These are phyloP conservation scores for Alouatta palliata DNA, from an alignment of 2,113 vertebrate species.

Conservation along the genomic window DNA sequence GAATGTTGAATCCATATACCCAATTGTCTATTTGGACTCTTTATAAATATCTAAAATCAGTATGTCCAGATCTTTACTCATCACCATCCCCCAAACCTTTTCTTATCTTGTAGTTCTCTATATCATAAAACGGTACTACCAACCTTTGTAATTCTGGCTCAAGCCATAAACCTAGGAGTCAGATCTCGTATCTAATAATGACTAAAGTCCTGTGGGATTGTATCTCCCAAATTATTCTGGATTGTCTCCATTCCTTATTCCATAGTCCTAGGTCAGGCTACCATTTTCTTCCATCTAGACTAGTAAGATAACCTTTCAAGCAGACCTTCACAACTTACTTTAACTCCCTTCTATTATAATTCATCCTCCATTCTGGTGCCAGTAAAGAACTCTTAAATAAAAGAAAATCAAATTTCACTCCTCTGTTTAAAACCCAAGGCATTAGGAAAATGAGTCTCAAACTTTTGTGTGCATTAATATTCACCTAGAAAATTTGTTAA, in stretches of 20 bases:
- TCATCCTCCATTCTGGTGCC: background rate
- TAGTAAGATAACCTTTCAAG: background rate
- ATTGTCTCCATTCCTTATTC: background rate
- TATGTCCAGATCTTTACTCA: background rate
- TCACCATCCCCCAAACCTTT: background rate
- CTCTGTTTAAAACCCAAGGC: background rate
- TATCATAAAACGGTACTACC: background rate
- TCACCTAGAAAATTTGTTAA: background rate
- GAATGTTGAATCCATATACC: background rate
- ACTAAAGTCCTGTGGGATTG: background rate
- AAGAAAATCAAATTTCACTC: background rate
- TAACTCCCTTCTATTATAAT: background rate
- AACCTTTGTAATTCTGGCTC: background rate
- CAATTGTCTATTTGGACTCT: background rate
- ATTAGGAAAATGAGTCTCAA: background rate
- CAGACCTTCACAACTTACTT: background rate
- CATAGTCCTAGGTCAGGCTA: background rate
- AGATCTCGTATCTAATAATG: background rate
- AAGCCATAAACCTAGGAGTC: background rate
- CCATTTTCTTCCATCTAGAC: background rate
- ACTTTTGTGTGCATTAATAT: background rate
- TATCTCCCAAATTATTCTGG: background rate
- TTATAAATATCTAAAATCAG: background rate
- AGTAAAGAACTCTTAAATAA: background rate
- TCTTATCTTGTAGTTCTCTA: background rate